Percentiles rank a stretch among this genome's conserved stretches.
These are phyloP conservation scores for Phasia obesa DNA, from an alignment of 2,888 invertebrate genomes.

Conservation along the genomic window DNA sequence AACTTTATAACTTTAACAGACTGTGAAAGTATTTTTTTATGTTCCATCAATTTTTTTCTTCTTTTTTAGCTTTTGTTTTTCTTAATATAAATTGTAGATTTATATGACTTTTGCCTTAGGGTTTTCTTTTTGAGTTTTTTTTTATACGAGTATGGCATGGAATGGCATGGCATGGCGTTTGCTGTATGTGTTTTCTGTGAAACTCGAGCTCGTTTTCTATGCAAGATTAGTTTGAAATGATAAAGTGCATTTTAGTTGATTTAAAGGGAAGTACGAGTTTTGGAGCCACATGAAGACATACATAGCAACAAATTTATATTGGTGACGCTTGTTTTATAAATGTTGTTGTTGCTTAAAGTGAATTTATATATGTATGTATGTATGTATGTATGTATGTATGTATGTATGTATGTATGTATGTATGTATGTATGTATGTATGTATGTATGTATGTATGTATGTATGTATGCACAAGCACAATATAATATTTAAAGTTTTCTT, in stretches of 20 bases:
- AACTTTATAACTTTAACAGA: constrained; percentile 67
- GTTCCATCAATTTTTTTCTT: constrained; percentile 19
- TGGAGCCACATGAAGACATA: constrained; percentile 3
- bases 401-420: no score
- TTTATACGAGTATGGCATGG: no score
- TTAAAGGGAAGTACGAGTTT: constrained; percentile 38
- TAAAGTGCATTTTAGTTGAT: constrained; percentile 76
- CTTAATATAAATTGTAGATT: constrained; percentile 49
- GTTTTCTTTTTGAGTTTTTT: constrained; percentile 34
- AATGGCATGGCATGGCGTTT: no score
- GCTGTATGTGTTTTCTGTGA: constrained; percentile 30
- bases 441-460: no score
- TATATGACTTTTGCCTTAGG: constrained; percentile 67
- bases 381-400: no score
- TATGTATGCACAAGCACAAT: neutral
- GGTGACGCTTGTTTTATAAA: constrained; percentile 27
- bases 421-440: no score
- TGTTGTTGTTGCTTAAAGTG: constrained; percentile 25
- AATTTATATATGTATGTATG: no score
- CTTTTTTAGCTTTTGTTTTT: neutral
- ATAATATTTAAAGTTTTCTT: neutral
- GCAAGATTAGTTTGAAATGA: constrained; percentile 76
- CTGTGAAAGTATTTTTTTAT: constrained; percentile 68
- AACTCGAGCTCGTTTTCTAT: constrained; percentile 64
- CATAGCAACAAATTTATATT: constrained; percentile 24